Evolutionary conservation across 2,888 invertebrate genomes (phyloP).

Genomic region (Drosophila colorata): DNA sequence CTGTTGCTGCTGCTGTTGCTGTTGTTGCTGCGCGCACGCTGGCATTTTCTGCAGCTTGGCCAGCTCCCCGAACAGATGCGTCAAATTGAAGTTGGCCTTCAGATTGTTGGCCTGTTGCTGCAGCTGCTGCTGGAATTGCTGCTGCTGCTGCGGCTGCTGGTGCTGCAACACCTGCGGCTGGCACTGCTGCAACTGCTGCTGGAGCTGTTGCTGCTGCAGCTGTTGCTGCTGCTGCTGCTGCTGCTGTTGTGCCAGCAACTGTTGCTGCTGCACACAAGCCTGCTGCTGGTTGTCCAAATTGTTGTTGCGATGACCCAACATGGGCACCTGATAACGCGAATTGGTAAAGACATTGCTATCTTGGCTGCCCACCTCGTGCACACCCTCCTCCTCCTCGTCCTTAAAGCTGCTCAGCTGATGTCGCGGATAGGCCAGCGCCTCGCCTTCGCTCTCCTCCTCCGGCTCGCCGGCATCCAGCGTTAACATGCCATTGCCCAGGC

Average conservation of each 20-base stretch:
- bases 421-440: conserved; percentile 13
- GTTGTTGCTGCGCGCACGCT: conserved; percentile 11
- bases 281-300: conserved; percentile 16
- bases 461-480: conserved; percentile 19
- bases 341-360: conserved; percentile 27
- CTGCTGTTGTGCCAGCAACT: conserved; percentile 1
- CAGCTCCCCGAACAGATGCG: conserved; percentile 60
- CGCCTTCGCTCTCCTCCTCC: neutral
- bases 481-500: conserved; percentile 33
- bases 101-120: conserved; percentile 12
- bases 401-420: neutral
- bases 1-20: conserved; percentile 24
- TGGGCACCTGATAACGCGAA: conserved; percentile 44
- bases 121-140: conserved; percentile 26
- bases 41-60: conserved; percentile 43
- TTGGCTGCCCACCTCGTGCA: neutral
- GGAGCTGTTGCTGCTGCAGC: conserved; percentile 3
- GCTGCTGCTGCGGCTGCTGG: conserved; percentile 22
- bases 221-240: conserved; percentile 12
- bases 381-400: conserved; percentile 2
- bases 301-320: conserved; percentile 40
- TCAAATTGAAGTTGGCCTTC: conserved; percentile 46
- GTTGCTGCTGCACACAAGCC: conserved; percentile 7
- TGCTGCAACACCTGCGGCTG: conserved; percentile 25
- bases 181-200: conserved; percentile 12